A percentile compares a stretch with the other conserved stretches of the same genome.
Conservation (phyloP, 2,113 vertebrate genomes). For the Osmerus eperlanus region DNA sequence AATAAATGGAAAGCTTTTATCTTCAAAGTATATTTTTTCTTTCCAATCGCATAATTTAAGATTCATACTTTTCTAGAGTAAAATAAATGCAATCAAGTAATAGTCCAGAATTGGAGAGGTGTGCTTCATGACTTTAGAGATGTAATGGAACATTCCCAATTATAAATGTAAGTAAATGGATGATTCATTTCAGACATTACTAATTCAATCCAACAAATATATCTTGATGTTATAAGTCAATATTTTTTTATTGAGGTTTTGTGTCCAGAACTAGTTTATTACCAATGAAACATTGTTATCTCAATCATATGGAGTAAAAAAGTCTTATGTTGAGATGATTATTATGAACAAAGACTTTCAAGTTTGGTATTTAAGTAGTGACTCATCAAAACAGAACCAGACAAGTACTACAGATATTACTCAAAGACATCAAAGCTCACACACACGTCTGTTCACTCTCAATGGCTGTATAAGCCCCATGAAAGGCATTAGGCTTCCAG, state of each 20-base stretch:
- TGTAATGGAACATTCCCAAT: constrained; percentile 10
- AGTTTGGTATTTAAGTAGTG: constrained; percentile 18
- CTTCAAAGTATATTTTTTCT: neutral
- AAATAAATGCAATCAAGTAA: constrained; percentile 30
- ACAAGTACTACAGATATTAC: neutral
- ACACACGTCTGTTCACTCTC: neutral
- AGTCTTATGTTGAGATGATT: no score
- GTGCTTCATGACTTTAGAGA: constrained; percentile 7
- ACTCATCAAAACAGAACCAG: constrained; percentile 19
- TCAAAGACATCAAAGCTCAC: neutral
- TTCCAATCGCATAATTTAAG: neutral
- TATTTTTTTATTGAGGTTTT: no score
- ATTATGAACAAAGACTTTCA: constrained; percentile 13
- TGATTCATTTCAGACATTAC: constrained; percentile 20
- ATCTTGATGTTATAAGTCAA: no score
- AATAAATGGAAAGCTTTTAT: neutral
- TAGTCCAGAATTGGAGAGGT: constrained; percentile 20
- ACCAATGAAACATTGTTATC: no score
- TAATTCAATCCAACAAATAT: neutral
- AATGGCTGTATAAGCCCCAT: neutral
- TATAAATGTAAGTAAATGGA: constrained; percentile 25
- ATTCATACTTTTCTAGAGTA: neutral
- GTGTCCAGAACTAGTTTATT: no score
- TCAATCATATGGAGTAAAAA: no score
- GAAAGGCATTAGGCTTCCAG: neutral